Conservation (phyloP, 2,797 vertebrate species). For the Thunnus albacares region DNA sequence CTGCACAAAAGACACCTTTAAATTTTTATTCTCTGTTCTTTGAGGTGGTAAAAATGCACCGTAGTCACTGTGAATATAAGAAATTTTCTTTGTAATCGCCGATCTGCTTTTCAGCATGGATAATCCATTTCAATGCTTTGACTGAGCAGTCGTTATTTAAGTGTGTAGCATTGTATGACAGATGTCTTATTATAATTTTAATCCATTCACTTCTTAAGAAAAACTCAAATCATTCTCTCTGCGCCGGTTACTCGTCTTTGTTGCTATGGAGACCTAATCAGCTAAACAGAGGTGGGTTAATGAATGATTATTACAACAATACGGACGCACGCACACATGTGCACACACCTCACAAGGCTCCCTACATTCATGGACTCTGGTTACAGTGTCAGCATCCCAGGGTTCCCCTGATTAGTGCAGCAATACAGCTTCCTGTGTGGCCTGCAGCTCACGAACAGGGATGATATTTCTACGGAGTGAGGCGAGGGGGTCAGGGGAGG, state of each 20-base stretch:
- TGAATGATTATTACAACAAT: conserved; percentile 67
- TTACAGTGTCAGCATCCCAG: conserved; percentile 78
- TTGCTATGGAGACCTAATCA: conserved; percentile 81
- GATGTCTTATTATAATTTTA: conserved; percentile 59
- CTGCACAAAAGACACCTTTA: conserved; percentile 14
- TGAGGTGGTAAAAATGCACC: conserved; percentile 1
- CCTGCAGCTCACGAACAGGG: conserved; percentile 74
- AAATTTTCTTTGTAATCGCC: conserved; percentile 10
- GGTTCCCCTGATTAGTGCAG: conserved; percentile 84
- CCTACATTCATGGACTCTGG: conserved; percentile 64
- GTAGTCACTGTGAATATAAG: background rate
- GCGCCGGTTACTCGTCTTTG: conserved; percentile 45
- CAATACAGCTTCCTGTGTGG: conserved; percentile 85
- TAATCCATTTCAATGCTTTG: conserved; percentile 3
- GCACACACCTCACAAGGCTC: conserved; percentile 50
- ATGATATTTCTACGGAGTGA: conserved; percentile 65
- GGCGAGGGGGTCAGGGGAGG: conserved; percentile 36
- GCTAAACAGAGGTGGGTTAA: conserved; percentile 70
- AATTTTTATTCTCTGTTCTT: conserved; percentile 5
- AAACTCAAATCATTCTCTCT: conserved; percentile 37
- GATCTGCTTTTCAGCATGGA: conserved; percentile 18
- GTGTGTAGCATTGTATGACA: conserved; percentile 39
- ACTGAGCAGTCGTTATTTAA: conserved; percentile 30
- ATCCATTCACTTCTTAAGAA: conserved; percentile 50
- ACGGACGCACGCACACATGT: conserved; percentile 21